phyloP scores from a whole-genome alignment of 2,888 invertebrate genomes.

The Trachelus stipa region DNA sequence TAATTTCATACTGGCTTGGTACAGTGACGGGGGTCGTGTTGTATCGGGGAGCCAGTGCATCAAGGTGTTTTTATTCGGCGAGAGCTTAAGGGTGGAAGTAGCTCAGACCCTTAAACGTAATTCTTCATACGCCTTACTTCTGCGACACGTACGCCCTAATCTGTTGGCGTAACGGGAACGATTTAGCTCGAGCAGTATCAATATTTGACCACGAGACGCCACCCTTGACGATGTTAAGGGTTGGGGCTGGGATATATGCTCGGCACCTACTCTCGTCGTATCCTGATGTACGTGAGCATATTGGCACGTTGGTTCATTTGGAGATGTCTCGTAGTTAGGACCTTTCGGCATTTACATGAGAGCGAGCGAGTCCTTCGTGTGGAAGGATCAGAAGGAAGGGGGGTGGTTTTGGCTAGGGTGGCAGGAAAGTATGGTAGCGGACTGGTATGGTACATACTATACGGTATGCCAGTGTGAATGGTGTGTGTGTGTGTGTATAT shows the following conservation, averaged over 20 bases:
- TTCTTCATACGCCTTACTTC: conserved; percentile 15
- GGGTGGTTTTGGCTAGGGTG: background rate
- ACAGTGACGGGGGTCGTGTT: no score
- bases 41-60: background rate
- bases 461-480: conserved; percentile 14
- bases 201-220: conserved; percentile 55
- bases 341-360: conserved; percentile 11
- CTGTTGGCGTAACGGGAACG: conserved; percentile 51
- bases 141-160: conserved; percentile 50
- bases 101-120: background rate
- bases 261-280: background rate
- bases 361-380: conserved; percentile 17
- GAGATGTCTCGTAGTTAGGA: background rate
- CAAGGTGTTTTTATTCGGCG: background rate
- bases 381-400: conserved; percentile 16
- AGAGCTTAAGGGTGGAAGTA: background rate
- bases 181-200: conserved; percentile 54
- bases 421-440: background rate
- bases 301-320: background rate
- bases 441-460: background rate
- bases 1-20: no score
- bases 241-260: background rate
- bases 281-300: background rate
- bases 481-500: conserved; percentile 10
- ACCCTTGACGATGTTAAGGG: conserved; percentile 8